phyloP scores from a whole-genome alignment of 2,797 vertebrate genomes.

The Oceanodroma leucorhoa region DNA sequence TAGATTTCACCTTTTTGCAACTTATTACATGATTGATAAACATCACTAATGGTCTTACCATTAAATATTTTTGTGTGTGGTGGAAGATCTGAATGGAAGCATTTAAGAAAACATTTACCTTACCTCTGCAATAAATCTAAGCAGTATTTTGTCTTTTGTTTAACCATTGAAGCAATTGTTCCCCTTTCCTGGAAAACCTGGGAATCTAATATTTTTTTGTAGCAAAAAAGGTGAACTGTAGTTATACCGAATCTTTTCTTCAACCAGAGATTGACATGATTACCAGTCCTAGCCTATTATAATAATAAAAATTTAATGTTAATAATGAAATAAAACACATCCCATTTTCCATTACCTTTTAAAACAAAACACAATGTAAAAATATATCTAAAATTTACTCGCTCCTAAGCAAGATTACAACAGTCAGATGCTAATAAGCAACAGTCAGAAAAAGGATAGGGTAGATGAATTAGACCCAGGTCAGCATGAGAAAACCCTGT shows the following conservation, averaged over 20 bases:
- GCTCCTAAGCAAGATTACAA: background rate
- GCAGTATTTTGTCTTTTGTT: background rate
- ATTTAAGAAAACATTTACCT: background rate
- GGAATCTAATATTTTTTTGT: background rate
- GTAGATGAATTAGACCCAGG: background rate
- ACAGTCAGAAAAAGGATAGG: background rate
- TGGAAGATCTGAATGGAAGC: background rate
- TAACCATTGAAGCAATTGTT: background rate
- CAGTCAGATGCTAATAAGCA: background rate
- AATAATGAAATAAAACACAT: background rate
- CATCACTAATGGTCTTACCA: background rate
- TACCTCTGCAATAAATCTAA: background rate
- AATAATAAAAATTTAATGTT: background rate
- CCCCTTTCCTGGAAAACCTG: background rate
- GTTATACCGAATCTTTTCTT: background rate
- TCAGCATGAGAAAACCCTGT: background rate
- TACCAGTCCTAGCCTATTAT: background rate
- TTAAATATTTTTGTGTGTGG: background rate
- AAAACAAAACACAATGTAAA: background rate
- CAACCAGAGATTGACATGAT: background rate
- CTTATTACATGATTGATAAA: background rate
- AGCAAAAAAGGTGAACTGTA: background rate
- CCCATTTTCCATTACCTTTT: background rate
- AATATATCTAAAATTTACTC: background rate
- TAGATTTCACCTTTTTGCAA: background rate